Percentiles rank a stretch among this genome's conserved stretches.
These are phyloP conservation scores for Bettongia penicillata DNA, from an alignment of 2,113 vertebrate genomes.

Conservation along the genomic window DNA sequence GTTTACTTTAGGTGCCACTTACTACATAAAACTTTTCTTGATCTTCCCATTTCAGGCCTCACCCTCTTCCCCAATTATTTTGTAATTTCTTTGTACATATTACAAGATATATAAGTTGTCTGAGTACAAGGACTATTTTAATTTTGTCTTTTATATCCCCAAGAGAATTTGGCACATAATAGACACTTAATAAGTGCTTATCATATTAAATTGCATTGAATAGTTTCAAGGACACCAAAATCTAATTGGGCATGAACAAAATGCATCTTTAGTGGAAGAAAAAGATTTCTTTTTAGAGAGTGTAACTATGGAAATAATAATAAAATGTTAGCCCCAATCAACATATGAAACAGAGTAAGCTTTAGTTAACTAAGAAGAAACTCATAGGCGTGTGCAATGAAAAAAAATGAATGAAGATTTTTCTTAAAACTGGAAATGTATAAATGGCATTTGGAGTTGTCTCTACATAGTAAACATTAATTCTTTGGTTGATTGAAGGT, in stretches of 20 bases:
- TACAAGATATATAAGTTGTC: neutral
- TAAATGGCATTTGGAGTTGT: neutral
- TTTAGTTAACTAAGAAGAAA: constrained; percentile 33
- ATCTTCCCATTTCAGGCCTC: neutral
- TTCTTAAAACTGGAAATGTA: constrained; percentile 30
- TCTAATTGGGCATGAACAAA: constrained; percentile 45
- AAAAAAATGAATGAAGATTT: neutral
- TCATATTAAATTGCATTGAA: neutral
- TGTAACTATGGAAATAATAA: constrained; percentile 34
- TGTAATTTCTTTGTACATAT: neutral
- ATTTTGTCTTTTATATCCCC: neutral
- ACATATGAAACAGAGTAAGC: constrained; percentile 12
- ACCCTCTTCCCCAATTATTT: neutral
- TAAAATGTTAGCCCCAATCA: neutral
- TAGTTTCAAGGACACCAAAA: constrained; percentile 61
- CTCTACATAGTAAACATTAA: constrained; percentile 21
- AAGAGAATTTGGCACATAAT: neutral
- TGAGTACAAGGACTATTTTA: neutral
- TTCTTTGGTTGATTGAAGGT: neutral
- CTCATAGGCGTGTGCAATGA: constrained; percentile 8
- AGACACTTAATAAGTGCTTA: neutral
- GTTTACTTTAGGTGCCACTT: neutral
- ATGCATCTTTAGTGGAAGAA: constrained; percentile 43
- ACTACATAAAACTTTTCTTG: neutral
- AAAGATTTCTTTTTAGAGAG: constrained; percentile 50